Evolutionary conservation across 2,888 invertebrate species (phyloP).

Genomic region (Zygogramma bicolorata): DNA sequence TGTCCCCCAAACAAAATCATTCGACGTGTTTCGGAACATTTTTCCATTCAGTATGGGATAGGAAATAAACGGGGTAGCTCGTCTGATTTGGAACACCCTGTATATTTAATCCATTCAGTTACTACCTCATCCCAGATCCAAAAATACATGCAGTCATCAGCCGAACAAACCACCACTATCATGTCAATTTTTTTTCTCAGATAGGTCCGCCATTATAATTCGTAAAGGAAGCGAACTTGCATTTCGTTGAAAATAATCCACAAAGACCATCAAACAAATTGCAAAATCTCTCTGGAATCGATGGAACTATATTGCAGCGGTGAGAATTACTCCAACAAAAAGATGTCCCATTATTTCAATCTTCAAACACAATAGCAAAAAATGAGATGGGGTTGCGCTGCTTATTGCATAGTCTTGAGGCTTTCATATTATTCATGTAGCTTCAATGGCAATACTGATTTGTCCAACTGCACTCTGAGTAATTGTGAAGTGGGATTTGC

Average conservation of each 20-base stretch:
- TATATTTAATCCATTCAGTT: too few relatives aligned
- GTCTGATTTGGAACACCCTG: too few relatives aligned
- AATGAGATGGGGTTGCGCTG: slow-evolving; percentile 33
- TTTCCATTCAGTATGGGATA: too few relatives aligned
- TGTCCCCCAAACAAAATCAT: too few relatives aligned
- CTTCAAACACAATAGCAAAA: slow-evolving; percentile 32
- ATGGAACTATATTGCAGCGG: background rate
- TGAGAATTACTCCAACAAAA: slow-evolving; percentile 23
- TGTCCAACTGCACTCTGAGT: background rate
- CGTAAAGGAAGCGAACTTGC: background rate
- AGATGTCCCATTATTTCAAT: slow-evolving; percentile 32
- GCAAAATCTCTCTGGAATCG: slow-evolving; percentile 11
- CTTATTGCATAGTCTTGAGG: slow-evolving; percentile 15
- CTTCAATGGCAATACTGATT: background rate
- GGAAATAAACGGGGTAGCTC: too few relatives aligned
- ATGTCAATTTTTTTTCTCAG: background rate
- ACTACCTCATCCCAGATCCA: too few relatives aligned
- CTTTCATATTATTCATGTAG: slow-evolving; percentile 10
- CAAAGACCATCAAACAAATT: slow-evolving; percentile 27
- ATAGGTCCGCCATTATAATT: background rate
- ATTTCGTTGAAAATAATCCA: slow-evolving; percentile 20
- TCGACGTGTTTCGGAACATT: too few relatives aligned
- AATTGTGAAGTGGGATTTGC: background rate
- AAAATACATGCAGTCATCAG: too few relatives aligned
- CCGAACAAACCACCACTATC: too few relatives aligned